phyloP scores from a whole-genome alignment of 2,113 vertebrate genomes.

The Ptychochromis oligacanthus region DNA sequence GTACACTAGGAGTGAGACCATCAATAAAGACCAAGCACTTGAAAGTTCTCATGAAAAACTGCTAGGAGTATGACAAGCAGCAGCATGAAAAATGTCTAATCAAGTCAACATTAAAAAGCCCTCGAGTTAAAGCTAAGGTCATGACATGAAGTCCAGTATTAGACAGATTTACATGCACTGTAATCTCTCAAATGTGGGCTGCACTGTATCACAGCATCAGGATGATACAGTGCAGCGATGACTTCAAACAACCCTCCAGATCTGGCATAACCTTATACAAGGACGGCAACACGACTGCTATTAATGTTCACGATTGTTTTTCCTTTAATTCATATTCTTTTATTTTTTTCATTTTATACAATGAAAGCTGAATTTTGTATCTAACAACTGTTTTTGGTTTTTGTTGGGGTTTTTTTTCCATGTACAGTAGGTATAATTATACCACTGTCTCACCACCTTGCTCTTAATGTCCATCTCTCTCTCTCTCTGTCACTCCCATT shows the following conservation, averaged over 20 bases:
- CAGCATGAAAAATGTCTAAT: background rate
- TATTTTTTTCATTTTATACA: background rate
- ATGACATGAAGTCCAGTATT: background rate
- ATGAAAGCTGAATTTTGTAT: background rate
- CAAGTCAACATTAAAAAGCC: background rate
- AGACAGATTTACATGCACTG: background rate
- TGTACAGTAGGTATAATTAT: conserved; percentile 33
- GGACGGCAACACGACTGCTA: background rate
- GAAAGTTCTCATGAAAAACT: background rate
- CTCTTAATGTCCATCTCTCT: conserved; percentile 11
- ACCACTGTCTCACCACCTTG: conserved; percentile 25
- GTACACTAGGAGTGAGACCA: background rate
- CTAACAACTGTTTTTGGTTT: background rate
- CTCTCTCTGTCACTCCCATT: conserved; percentile 22
- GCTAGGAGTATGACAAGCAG: background rate
- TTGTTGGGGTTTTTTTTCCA: background rate
- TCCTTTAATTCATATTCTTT: background rate
- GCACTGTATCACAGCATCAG: background rate
- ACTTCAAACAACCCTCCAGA: background rate
- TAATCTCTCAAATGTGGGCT: background rate
- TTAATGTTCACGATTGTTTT: background rate
- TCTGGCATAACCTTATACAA: background rate
- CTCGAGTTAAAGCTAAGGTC: background rate
- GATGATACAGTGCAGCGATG: background rate
- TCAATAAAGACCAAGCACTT: background rate